Evolutionary conservation across 1,140 invertebrate genomes (phyloP), one percentile per base, ranked within the genome.

Genomic region (Drosophila carrolli): DNA sequence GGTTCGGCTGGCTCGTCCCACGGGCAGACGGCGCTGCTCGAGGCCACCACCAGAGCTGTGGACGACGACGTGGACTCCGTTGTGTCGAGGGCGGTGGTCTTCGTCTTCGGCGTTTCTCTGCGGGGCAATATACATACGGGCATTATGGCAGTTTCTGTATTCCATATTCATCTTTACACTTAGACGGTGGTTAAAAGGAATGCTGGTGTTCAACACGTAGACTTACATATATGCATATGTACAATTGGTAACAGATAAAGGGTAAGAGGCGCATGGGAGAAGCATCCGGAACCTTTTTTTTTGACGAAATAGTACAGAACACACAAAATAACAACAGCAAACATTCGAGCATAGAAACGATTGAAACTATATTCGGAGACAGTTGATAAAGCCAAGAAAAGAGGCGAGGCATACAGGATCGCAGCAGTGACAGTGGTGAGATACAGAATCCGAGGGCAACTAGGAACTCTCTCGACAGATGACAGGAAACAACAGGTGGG

Each of bases 21-120:
- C 11, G 95, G 95, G 82, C 95, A 96, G 4, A 96, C 94, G 70
- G 95, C 94, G 92, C 95, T 95, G 75, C 60, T 66, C 27, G 48
- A 3, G 9, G 48, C 95, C 94, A 78, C 81, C 93, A 44, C 61
- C 29, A 65, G 19, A 11, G 61, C 61, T 35, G 61, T 61, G 55
- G 61, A 60, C 2, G 61, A 63, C 68, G 95, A 94, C 92, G 95
- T 94, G 78, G 93, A 92, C 58, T 92, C 91, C 56, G 88, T 88
- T 35, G 91, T 76, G 71, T 92, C 91, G 4, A 93, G 59, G 1
- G 81, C 80, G 43, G 78, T 81, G 8, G 85, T 70, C 60, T 83
- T 88, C 23, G 78, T 66, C 38, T 88, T 91, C 8, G 81, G 65
- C 40, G 74, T 74, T 68, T 92, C 90, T 72, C 91, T 85, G 58